These are phyloP conservation scores for Bryconaethiops microstoma DNA, from an alignment of 2,797 vertebrate species.

Conservation along the genomic window DNA sequence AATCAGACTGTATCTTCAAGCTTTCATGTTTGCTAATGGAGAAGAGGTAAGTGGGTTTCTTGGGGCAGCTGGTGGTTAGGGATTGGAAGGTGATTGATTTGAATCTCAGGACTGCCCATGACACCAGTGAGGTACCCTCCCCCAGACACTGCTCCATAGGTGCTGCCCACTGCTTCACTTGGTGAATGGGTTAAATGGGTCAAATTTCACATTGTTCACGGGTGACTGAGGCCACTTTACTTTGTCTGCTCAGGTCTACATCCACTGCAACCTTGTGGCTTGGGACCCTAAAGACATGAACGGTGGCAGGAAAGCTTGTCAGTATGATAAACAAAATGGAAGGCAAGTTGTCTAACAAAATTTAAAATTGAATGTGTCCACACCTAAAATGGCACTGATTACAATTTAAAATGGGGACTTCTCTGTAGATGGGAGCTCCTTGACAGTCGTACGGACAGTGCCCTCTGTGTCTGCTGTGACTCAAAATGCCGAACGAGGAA, in stretches of 20 bases:
- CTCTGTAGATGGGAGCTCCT: slow-evolving; percentile 72
- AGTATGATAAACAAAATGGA: slow-evolving; percentile 67
- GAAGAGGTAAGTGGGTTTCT: slow-evolving; percentile 61
- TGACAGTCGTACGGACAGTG: slow-evolving; percentile 65
- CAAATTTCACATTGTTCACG: no score
- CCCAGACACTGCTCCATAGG: no score
- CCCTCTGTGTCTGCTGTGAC: slow-evolving; percentile 75
- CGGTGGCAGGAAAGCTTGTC: slow-evolving; percentile 75
- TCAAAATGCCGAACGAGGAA: slow-evolving; percentile 67
- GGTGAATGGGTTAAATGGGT: no score
- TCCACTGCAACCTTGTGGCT: slow-evolving; percentile 79
- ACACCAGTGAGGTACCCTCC: no score
- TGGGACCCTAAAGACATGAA: slow-evolving; percentile 69
- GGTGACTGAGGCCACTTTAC: background rate
- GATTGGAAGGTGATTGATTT: no score
- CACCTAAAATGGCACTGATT: background rate
- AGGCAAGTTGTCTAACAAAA: slow-evolving; percentile 48
- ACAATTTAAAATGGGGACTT: background rate
- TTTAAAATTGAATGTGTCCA: no score
- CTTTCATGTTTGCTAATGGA: slow-evolving; percentile 73
- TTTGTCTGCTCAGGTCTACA: slow-evolving; percentile 72
- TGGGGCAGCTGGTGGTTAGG: no score
- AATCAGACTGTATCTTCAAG: slow-evolving; percentile 70
- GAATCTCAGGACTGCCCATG: no score
- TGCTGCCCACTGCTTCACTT: no score